Evolutionary conservation across 2,797 vertebrate genomes (phyloP).

Genomic region (Mycteria americana): DNA sequence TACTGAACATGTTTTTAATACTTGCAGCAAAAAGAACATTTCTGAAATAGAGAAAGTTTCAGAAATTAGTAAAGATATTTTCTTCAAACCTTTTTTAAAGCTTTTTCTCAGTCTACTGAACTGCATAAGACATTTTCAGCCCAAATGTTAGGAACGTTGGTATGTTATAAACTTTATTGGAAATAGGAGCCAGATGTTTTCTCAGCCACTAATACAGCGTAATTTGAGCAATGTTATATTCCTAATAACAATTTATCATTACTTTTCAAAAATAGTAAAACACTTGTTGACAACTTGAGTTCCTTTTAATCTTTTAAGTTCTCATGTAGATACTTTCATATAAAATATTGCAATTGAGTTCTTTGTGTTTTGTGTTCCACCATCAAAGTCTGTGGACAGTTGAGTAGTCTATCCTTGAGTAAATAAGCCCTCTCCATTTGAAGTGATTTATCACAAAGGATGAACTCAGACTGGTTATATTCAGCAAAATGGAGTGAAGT

Average conservation of each 20-base stretch:
- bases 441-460: not conserved
- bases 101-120: not conserved
- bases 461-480: not conserved
- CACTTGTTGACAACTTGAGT: not conserved
- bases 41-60: not conserved
- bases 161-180: not conserved
- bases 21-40: not conserved
- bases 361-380: not conserved
- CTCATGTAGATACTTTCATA: too few species aligned
- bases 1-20: not conserved
- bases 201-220: not conserved
- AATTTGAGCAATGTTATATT: not conserved
- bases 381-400: not conserved
- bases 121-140: not conserved
- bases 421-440: not conserved
- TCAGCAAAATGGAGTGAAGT: not conserved
- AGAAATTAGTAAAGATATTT: not conserved
- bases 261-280: not conserved
- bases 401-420: not conserved
- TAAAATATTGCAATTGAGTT: not conserved
- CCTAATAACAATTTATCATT: not conserved
- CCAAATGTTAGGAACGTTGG: not conserved
- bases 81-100: not conserved
- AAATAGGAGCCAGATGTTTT: not conserved
- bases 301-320: not conserved